Percentiles rank a stretch among this genome's conserved stretches.
These are phyloP conservation scores for Hydropsyche tenuis DNA, from an alignment of 1,140 invertebrate species.

Conservation along the genomic window DNA sequence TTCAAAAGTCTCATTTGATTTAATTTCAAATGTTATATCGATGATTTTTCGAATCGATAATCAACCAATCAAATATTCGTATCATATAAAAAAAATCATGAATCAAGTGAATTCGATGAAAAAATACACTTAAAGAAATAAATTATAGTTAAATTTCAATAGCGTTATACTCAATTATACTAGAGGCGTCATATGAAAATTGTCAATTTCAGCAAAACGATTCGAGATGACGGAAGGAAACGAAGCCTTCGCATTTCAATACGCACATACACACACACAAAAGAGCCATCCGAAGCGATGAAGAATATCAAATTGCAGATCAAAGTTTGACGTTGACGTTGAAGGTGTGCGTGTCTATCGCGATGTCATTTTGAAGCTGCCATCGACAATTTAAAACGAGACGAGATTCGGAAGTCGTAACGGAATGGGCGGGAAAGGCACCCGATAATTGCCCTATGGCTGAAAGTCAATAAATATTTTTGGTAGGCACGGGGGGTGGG, in stretches of 20 bases:
- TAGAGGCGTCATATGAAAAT: not conserved
- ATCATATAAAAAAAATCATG: too few relatives aligned
- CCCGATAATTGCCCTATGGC: constrained; percentile 2
- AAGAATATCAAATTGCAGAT: constrained; percentile 21
- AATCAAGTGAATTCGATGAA: too few relatives aligned
- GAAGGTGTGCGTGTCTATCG: not conserved
- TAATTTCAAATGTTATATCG: too few relatives aligned
- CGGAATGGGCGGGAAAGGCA: not conserved
- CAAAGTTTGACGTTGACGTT: constrained; percentile 2
- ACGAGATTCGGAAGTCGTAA: not conserved
- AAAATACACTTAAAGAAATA: not conserved
- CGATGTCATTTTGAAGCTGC: constrained; percentile 7
- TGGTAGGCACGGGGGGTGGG: not conserved
- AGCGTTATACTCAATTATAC: not conserved
- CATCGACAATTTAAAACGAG: not conserved
- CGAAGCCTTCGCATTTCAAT: too few relatives aligned
- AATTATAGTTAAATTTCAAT: too few relatives aligned
- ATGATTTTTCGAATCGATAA: too few relatives aligned
- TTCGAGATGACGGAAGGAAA: not conserved
- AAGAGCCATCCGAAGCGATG: not conserved
- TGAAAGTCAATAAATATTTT: constrained; percentile 30
- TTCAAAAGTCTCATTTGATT: not conserved
- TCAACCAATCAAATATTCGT: too few relatives aligned
- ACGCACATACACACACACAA: too few relatives aligned
- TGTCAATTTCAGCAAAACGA: not conserved